Percentiles rank a stretch among this genome's conserved stretches.
Conservation (phyloP, 2,113 vertebrate genomes). For the Marmota flaviventris region DNA sequence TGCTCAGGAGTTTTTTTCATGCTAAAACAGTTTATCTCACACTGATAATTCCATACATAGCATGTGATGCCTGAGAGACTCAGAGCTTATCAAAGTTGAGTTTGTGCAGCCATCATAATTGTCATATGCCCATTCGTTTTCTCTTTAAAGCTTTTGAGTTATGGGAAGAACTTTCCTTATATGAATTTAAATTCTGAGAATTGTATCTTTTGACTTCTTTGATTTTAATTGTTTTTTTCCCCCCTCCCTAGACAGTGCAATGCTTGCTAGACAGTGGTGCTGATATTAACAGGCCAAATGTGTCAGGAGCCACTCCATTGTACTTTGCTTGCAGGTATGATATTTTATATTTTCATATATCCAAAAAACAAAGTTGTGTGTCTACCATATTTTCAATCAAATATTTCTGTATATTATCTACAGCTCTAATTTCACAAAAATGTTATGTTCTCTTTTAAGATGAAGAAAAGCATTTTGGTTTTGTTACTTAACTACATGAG, state of each 20-base stretch:
- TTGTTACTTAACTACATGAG: slow-evolving; percentile 7
- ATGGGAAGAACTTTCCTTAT: not conserved
- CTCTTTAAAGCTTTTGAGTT: slow-evolving; percentile 17
- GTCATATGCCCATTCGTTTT: not conserved
- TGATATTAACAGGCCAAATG: slow-evolving; percentile 98
- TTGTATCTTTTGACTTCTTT: slow-evolving; percentile 50
- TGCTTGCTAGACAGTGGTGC: slow-evolving; percentile 98
- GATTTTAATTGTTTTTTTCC: slow-evolving; percentile 75
- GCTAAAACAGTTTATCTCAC: not conserved
- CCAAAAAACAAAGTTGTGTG: not conserved
- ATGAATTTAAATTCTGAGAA: slow-evolving; percentile 41
- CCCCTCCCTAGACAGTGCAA: slow-evolving; percentile 92
- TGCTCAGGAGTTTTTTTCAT: not conserved
- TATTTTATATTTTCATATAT: slow-evolving; percentile 45
- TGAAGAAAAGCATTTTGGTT: not conserved
- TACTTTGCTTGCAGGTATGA: slow-evolving; percentile 99
- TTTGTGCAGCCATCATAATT: not conserved
- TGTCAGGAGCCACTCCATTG: slow-evolving; percentile 97
- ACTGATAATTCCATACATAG: not conserved
- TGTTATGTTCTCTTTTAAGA: slow-evolving; percentile 46
- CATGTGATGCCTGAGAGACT: not conserved
- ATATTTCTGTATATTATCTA: slow-evolving; percentile 45
- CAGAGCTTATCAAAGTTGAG: not conserved
- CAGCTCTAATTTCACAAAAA: slow-evolving; percentile 14
- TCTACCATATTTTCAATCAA: not conserved